Evolutionary conservation across 1,140 invertebrate genomes (phyloP), one percentile per base, ranked within the genome.

Genomic region (Orius insidiosus): DNA sequence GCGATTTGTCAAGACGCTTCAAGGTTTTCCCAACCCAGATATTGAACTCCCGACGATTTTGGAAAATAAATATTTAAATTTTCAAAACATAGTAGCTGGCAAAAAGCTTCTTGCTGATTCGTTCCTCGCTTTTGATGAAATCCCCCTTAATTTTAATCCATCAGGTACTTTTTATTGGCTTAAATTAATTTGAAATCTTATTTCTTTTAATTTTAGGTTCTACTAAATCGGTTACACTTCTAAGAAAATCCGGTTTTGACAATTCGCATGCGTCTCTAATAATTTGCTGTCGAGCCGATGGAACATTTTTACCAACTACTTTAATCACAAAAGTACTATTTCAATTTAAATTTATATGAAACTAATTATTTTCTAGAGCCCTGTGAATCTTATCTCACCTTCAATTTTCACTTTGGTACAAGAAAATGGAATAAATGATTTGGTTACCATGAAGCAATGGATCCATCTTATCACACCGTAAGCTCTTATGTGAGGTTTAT

Each of bases 181-280:
- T 37, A 24, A 36, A 36, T 38, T 3, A 30, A 19, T 19, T 2
- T 31, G 31, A 3, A 30, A 13, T 8, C 15, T 32, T 14, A 3
- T 37, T 4, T 36, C 32, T 46, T 10, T 4, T 13, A 10, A 33
- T 38, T 19, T 11, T 13, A 46, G 35, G 14, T n/a, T n/a, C 19
- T 11, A 2, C 8, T 5, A 46, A 38, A 38, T 15, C n/a, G 3
- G 45, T n/a, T 2, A 31, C 11, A 15, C 18, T 49, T 1, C 15
- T 49, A 14, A 16, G 47, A 15, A 49, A 49, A 39, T 49, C 47
- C 38, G 47, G 35, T 30, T 49, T 40, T 40, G 41, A 44, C 10
- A 44, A 49, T 38, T 49, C 41, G 7, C 47, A 49, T 15, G 47
- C 47, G 11, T 45, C 47, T 45, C 2, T 49, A 9, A 49, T 49